Percentiles rank a stretch among this genome's conserved stretches.
Conservation (phyloP, 2,113 vertebrate genomes). For the Xiphophorus maculatus region DNA sequence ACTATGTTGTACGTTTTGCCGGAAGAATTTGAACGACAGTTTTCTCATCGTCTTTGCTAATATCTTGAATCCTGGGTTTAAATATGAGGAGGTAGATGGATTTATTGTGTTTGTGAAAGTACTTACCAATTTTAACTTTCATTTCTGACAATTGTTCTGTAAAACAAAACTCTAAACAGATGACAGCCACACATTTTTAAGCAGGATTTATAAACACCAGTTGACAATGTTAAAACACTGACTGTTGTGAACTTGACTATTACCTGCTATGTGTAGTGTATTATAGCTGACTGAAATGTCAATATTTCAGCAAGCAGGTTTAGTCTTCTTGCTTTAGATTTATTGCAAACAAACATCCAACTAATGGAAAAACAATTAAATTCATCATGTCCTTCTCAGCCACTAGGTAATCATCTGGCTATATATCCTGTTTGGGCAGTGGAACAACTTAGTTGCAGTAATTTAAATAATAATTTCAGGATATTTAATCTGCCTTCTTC, state of each 20-base stretch:
- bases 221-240: too few relatives aligned
- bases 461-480: neutral
- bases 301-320: neutral
- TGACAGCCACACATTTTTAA: too few relatives aligned
- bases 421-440: neutral
- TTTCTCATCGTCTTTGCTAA: neutral
- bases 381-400: too few relatives aligned
- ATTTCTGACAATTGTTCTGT: neutral
- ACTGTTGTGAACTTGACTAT: neutral
- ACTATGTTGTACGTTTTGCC: neutral
- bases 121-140: neutral
- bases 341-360: neutral
- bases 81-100: neutral
- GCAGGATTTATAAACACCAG: neutral
- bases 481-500: neutral
- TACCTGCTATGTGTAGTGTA: neutral
- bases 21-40: too few relatives aligned
- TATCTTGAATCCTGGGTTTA: neutral
- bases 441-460: neutral
- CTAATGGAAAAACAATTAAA: neutral
- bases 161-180: too few relatives aligned
- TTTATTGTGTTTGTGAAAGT: neutral
- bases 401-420: neutral
- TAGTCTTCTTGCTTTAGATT: neutral
- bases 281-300: too few relatives aligned